These are phyloP conservation scores for Protaetia brevitarsis DNA, from an alignment of 1,140 invertebrate species.

Conservation along the genomic window DNA sequence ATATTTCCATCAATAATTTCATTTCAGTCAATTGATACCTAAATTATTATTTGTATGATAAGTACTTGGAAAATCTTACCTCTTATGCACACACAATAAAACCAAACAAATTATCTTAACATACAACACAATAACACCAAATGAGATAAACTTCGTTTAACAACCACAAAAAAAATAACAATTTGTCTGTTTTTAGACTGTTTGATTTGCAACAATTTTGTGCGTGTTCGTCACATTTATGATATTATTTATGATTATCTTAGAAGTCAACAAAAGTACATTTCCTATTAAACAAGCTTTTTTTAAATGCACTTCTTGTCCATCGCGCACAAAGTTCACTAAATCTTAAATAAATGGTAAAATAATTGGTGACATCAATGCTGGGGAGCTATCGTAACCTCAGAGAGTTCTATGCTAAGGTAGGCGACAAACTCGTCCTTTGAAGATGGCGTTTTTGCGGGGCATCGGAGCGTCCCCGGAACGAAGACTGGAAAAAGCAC, in stretches of 20 bases:
- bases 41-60: not conserved
- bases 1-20: not conserved
- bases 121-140: not conserved
- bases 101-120: not conserved
- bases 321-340: not conserved
- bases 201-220: not conserved
- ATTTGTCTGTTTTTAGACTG: not conserved
- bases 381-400: conserved; percentile 11
- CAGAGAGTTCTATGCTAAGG: conserved; percentile 30
- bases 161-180: not conserved
- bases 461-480: not conserved
- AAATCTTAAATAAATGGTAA: not conserved
- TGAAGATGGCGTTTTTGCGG: not conserved
- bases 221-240: not conserved
- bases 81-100: not conserved
- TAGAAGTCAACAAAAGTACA: not conserved
- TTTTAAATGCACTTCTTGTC: not conserved
- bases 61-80: not conserved
- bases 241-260: not conserved
- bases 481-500: conserved; percentile 15
- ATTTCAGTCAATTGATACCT: not conserved
- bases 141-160: not conserved
- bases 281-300: not conserved
- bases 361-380: conserved; percentile 18
- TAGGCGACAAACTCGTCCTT: conserved; percentile 28